Evolutionary conservation across 2,888 invertebrate species (phyloP), one percentile per base, ranked within the genome.

Genomic region (Idaea straminata): DNA sequence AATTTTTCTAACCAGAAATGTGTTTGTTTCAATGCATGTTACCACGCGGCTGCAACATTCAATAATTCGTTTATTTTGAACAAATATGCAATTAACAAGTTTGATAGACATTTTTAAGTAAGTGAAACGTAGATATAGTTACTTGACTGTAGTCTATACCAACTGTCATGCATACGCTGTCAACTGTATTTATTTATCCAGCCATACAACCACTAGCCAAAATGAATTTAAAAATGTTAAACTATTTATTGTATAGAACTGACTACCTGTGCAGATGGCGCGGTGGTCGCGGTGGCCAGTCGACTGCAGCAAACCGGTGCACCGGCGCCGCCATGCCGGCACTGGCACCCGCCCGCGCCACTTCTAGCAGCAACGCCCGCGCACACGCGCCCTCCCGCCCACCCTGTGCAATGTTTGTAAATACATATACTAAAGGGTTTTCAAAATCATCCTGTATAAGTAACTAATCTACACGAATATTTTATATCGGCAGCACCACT

Each of bases 301-400:
- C 94, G 76, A 94, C 93, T 81, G 94, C 94, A 84, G 95, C 95
- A 84, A 95, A 95, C 76, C 95, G 94, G 86, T 95, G 96, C 79
- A 95, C 94, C 67, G 96, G 95, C 79, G 95, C 95, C 83, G 95
- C 94, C 95, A 95, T 95, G 84, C 94, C 95, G 25, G 25, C 25
- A 3, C 90, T 95, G 95, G 79, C 93, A 89, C 93, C 81, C 80
- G 70, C 76, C 79, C 70, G 72, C 80, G 86, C 70, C 89, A 86
- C 25, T 25, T 25, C 25, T 3, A 25, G 81, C 77, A 85, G 74
- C 91, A 82, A 71, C 79, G 69, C 75, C 77, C 65, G 68, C 76
- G 71, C 76, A 77, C 87, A 81, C 93, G 82, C 87, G 93, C 83
- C 80, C 91, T 78, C 84, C 79, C 76, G 80, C 79, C 72, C 79